These are phyloP conservation scores for Menidia menidia DNA, from an alignment of 2,797 vertebrate genomes.

Conservation along the genomic window DNA sequence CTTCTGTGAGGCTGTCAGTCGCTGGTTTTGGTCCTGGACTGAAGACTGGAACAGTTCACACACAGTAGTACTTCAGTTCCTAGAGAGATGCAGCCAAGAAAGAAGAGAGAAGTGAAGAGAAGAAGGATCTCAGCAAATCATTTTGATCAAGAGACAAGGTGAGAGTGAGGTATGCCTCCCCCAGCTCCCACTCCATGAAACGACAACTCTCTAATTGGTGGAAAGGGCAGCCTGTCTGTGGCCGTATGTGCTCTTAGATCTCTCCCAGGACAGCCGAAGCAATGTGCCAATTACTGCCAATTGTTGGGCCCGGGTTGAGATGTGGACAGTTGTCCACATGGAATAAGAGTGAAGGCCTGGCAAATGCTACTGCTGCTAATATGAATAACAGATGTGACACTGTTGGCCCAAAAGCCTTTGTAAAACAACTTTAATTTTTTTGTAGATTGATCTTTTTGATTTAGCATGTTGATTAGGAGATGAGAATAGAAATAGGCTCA, in stretches of 20 bases:
- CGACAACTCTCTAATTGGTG: constrained; percentile 84
- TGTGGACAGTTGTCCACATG: constrained; percentile 85
- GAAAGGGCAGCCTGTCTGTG: constrained; percentile 84
- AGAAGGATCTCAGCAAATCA: constrained; percentile 74
- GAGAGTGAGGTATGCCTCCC: constrained; percentile 72
- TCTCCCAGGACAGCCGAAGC: constrained; percentile 83
- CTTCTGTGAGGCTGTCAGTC: constrained; percentile 72
- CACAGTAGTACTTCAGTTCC: constrained; percentile 59
- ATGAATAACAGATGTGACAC: constrained; percentile 49
- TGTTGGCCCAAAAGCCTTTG: constrained; percentile 20
- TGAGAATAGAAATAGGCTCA: neutral
- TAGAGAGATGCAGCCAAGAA: constrained; percentile 46
- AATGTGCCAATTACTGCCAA: constrained; percentile 88
- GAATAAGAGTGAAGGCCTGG: constrained; percentile 73
- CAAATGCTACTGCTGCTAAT: constrained; percentile 65
- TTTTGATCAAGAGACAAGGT: constrained; percentile 81
- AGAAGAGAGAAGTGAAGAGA: constrained; percentile 59
- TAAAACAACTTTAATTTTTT: constrained; percentile 26
- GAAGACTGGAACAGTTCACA: constrained; percentile 75
- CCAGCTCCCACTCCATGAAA: constrained; percentile 74
- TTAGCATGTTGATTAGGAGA: constrained; percentile 7
- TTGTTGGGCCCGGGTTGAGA: constrained; percentile 84
- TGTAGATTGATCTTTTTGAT: constrained; percentile 14
- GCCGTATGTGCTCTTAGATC: constrained; percentile 78
- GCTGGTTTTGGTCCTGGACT: constrained; percentile 71